Conservation (phyloP, 92 coral and sea anemone species). For the Epizoanthus stellaris region DNA sequence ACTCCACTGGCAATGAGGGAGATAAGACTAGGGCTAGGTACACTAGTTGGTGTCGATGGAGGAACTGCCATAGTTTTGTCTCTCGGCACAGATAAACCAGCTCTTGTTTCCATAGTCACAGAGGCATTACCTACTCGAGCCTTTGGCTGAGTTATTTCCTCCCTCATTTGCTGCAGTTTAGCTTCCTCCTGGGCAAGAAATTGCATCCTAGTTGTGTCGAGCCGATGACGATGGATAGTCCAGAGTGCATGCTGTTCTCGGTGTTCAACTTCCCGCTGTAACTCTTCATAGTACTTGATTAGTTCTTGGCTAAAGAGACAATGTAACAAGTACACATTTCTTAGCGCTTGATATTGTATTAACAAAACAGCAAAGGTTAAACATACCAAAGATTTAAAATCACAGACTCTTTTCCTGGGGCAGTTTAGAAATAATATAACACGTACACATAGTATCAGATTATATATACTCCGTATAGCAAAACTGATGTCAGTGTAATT, state of each 20-base stretch:
- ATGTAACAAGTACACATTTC: background rate
- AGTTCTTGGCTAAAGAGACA: slow-evolving; percentile 87
- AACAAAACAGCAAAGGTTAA: background rate
- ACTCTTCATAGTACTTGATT: slow-evolving; percentile 86
- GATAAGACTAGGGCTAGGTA: slow-evolving; percentile 75
- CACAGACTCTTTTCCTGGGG: no score
- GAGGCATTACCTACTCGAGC: background rate
- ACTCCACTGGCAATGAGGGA: slow-evolving; percentile 91
- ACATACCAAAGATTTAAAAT: background rate
- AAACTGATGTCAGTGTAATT: no score
- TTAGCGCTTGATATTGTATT: background rate
- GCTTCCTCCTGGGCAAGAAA: slow-evolving; percentile 84
- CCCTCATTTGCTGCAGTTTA: slow-evolving; percentile 55
- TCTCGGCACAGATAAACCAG: background rate
- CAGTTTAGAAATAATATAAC: background rate
- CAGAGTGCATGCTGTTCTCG: slow-evolving; percentile 89
- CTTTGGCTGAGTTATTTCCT: slow-evolving; percentile 19
- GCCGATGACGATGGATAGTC: slow-evolving; percentile 76
- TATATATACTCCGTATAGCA: no score
- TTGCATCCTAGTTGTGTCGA: slow-evolving; percentile 68
- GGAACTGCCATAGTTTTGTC: background rate
- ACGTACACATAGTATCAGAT: background rate
- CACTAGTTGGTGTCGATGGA: slow-evolving; percentile 17
- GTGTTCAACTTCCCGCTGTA: slow-evolving; percentile 74
- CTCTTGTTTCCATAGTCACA: background rate